These are phyloP conservation scores for Rhinogobio ventralis DNA, from an alignment of 2,797 vertebrate species.

Conservation along the genomic window DNA sequence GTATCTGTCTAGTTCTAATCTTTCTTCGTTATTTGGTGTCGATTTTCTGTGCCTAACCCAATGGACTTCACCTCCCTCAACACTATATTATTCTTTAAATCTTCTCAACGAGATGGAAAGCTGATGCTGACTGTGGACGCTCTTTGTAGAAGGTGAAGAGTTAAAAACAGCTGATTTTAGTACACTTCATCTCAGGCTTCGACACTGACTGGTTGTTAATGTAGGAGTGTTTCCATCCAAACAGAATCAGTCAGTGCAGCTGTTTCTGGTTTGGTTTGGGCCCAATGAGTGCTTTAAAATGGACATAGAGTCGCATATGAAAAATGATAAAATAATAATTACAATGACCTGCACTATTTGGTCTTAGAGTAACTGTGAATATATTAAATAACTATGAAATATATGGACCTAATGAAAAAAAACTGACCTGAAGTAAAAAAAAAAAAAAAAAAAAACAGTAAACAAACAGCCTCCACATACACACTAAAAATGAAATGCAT, in stretches of 20 bases:
- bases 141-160: conserved; percentile 28
- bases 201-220: conserved; percentile 15
- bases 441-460: conserved; percentile 52
- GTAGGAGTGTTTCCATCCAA: conserved; percentile 12
- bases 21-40: conserved; percentile 46
- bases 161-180: conserved; percentile 35
- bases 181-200: conserved; percentile 20
- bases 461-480: conserved; percentile 67
- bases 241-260: conserved; percentile 22
- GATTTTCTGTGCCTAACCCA: conserved; percentile 25
- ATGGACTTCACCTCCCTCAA: conserved; percentile 11
- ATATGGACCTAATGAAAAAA: conserved; percentile 32
- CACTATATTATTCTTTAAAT: conserved; percentile 14
- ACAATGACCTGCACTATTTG: conserved; percentile 64
- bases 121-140: conserved; percentile 25
- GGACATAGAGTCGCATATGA: conserved; percentile 36
- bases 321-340: conserved; percentile 67
- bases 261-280: conserved; percentile 36
- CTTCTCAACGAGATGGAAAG: conserved; percentile 29
- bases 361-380: conserved; percentile 40
- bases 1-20: conserved; percentile 22
- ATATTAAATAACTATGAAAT: conserved; percentile 32
- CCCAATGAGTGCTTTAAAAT: conserved; percentile 35
- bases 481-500: conserved; percentile 79
- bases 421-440: conserved; percentile 50